Conservation (phyloP, 1,140 invertebrate genomes). For the Drosophila mayri region DNA sequence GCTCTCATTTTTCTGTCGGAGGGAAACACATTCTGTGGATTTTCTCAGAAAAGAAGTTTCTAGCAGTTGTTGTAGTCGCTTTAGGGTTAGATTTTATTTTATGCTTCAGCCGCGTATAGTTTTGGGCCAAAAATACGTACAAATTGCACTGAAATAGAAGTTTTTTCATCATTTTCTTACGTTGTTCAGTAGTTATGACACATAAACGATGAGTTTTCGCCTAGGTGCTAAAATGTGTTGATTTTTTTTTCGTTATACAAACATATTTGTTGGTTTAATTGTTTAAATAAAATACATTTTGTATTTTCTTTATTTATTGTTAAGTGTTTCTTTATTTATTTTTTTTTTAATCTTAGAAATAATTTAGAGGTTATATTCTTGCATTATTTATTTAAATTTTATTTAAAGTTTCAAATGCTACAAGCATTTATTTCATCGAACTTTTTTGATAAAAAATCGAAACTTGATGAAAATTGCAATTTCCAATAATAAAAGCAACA, state of each 20-base stretch:
- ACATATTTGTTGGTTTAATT: neutral
- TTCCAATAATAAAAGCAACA: neutral
- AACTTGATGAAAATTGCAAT: neutral
- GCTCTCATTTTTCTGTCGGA: slow-evolving; percentile 11
- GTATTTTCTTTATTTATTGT: neutral
- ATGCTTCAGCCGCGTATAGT: slow-evolving; percentile 7
- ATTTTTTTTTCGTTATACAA: neutral
- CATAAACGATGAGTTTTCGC: neutral
- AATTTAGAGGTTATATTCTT: neutral
- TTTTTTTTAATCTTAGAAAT: no score
- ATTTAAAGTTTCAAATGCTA: no score
- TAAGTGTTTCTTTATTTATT: no score
- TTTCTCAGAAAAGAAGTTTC: slow-evolving; percentile 55
- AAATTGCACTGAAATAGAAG: neutral
- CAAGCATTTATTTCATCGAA: neutral
- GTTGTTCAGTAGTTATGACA: slow-evolving; percentile 6
- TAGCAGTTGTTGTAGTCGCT: slow-evolving; percentile 40
- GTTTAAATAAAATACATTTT: neutral
- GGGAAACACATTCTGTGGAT: slow-evolving; percentile 35
- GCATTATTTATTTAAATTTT: neutral
- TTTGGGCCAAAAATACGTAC: slow-evolving; percentile 5
- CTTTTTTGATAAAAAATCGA: neutral
- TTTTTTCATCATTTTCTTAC: neutral
- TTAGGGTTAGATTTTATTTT: slow-evolving; percentile 19
- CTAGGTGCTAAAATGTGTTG: neutral